Evolutionary conservation across 2,888 invertebrate species (phyloP), one percentile per base, ranked within the genome.

Genomic region (Hemistola chrysoprasaria): DNA sequence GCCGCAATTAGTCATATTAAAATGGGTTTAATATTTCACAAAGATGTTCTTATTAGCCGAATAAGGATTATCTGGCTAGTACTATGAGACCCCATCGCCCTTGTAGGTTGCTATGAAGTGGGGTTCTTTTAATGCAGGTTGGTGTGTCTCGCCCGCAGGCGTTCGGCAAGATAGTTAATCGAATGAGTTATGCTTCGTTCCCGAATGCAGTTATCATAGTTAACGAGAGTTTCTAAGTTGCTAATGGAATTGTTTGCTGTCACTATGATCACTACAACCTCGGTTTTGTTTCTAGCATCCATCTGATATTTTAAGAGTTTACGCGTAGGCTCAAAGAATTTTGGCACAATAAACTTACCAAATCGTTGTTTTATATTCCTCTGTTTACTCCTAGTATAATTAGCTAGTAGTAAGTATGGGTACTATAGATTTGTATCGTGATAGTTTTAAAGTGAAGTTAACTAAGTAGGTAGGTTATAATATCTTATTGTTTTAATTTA

Each of bases 121-220:
- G 11, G 25, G 48, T 16, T 34, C 16, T 16, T 9, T 1, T 10
- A 8, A 11, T 30, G 24, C 25, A 11, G 11, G 28, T 26, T 31
- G n/a, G 6, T 8, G 10, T 1, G 24, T 36, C 27, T 11, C 2
- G 22, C 85, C 87, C 84, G 83, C 87, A 85, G 82, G 62, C 65
- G 48, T 61, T 58, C 53, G 56, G 65, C 64, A 63, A 70, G 53
- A 62, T 62, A 56, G 57, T 79, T 82, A 86, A 87, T 83, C 78
- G 73, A 85, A 86, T 87, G 83, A 86, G 85, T 82, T 85, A 85
- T 78, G 86, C 77, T 76, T 83, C 71, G 80, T 86, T 75, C 75
- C 54, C 60, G 66, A 70, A 72, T 75, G 74, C 71, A 75, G 80
- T 80, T 83, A 78, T 77, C 67, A 70, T 73, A 59, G 69, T 71